phyloP scores from a whole-genome alignment of 2,888 invertebrate species.

The Buathra laborator region DNA sequence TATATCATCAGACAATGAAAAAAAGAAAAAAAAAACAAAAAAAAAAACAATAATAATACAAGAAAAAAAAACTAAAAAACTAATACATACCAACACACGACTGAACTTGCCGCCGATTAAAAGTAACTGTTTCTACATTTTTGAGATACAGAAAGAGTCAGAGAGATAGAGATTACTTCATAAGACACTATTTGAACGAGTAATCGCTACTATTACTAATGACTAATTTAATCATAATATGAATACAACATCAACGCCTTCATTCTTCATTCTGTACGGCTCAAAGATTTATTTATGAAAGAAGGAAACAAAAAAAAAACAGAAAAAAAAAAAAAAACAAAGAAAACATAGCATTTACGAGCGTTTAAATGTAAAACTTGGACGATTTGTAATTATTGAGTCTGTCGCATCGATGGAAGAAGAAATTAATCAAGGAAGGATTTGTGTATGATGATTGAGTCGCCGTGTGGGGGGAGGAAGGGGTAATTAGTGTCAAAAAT shows the following conservation, averaged over 20 bases:
- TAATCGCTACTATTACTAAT: slow-evolving; percentile 14
- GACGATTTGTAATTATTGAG: slow-evolving; percentile 72
- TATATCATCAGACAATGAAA: slow-evolving; percentile 63
- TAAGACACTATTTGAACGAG: slow-evolving; percentile 30
- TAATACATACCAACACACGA: slow-evolving; percentile 45
- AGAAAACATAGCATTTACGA: slow-evolving; percentile 80
- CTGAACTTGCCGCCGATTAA: slow-evolving; percentile 52
- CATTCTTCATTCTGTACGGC: slow-evolving; percentile 74
- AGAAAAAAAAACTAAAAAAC: slow-evolving; percentile 13
- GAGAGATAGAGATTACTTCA: slow-evolving; percentile 22
- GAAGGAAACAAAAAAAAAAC: background rate
- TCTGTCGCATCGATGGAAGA: slow-evolving; percentile 78
- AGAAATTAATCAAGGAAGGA: slow-evolving; percentile 35
- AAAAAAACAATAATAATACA: slow-evolving; percentile 27
- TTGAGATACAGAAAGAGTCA: slow-evolving; percentile 35
- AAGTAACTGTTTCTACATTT: slow-evolving; percentile 56
- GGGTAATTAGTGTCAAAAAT: background rate
- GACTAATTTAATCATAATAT: slow-evolving; percentile 27
- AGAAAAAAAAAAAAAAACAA: slow-evolving; percentile 10
- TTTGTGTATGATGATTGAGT: slow-evolving; percentile 47
- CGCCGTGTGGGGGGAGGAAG: background rate
- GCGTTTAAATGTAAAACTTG: slow-evolving; percentile 75
- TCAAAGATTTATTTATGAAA: slow-evolving; percentile 80
- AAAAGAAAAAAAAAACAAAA: slow-evolving; percentile 52
- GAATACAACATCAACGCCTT: slow-evolving; percentile 64